Base-by-base conservation (phyloP, 2,888 invertebrate genomes). In the Leptopilina drosophilae region DNA sequence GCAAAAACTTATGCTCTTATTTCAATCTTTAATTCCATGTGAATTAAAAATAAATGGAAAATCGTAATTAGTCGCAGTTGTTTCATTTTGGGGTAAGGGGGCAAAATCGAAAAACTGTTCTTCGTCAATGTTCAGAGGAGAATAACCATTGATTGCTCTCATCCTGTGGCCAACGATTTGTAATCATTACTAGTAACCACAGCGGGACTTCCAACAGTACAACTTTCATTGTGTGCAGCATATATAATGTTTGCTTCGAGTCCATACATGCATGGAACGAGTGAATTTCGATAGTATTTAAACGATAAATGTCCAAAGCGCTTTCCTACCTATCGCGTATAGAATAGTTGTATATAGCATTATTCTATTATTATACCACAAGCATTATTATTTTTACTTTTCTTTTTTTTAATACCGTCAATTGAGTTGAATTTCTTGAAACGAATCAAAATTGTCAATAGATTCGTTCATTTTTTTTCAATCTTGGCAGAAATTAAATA, bases 101-200 rank as follows among this genome's bases (percentile, higher is more conserved):
- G 20, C 20, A 20, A 66, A 66, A n/a, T 2, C 40, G 42, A 42
- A 26, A 64, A 33, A 64, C 6, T 33, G 26, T 64, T 26, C 33
- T 33, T 64, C 6, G 12, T 66, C 14, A n/a, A 49, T 49, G 49
- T 49, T 49, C 49, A 42, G 33, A 66, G 8, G 65, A 42, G 65
- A n/a, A 66, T 6, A 64, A 33, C 26, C 64, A 66, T 66, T 66
- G 65, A 66, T 66, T 66, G 40, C 65, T 66, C 42, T 42, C 64
- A 15, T 64, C 64, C 64, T 11, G 64, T 64, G 64, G 11, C 64
- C 64, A 20, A 64, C 26, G 64, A 15, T 66, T 66, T 40, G 65
- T 40, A 66, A 66, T 66, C 40, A 66, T 66, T 66, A 66, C 40
- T 33, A 40, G 33, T 64, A 33, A 33, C 33, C 64, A 40, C 40